These are phyloP conservation scores for Nycticorax nycticorax DNA, from an alignment of 2,113 vertebrate species.

Conservation along the genomic window DNA sequence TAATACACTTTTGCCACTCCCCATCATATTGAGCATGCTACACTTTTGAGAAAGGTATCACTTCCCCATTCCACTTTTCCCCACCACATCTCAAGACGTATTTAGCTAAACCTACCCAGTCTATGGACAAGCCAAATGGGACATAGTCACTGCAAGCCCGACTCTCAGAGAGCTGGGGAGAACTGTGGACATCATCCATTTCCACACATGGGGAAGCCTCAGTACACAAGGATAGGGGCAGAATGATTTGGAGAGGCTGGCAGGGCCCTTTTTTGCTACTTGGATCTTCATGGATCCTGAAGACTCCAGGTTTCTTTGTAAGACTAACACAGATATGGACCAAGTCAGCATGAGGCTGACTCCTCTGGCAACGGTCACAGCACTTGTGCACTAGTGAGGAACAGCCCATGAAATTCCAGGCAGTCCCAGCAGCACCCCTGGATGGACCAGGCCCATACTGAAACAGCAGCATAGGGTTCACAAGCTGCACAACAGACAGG, in stretches of 20 bases:
- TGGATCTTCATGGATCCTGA: neutral
- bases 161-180: neutral
- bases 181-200: neutral
- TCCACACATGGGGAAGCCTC: neutral
- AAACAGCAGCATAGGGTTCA: neutral
- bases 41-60: neutral
- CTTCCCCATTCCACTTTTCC: neutral
- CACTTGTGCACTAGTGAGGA: neutral
- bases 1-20: neutral
- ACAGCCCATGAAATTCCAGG: neutral
- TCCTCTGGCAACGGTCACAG: neutral
- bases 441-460: neutral
- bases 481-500: neutral
- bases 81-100: neutral
- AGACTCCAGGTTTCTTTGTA: neutral
- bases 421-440: neutral
- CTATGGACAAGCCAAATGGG: neutral
- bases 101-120: neutral
- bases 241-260: neutral
- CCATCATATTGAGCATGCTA: neutral
- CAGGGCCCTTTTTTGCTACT: neutral
- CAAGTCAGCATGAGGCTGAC: neutral
- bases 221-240: neutral
- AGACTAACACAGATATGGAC: neutral
- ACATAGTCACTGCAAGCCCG: neutral